phyloP scores from a whole-genome alignment of 2,113 vertebrate species.

The Marcusenius ussheri region DNA sequence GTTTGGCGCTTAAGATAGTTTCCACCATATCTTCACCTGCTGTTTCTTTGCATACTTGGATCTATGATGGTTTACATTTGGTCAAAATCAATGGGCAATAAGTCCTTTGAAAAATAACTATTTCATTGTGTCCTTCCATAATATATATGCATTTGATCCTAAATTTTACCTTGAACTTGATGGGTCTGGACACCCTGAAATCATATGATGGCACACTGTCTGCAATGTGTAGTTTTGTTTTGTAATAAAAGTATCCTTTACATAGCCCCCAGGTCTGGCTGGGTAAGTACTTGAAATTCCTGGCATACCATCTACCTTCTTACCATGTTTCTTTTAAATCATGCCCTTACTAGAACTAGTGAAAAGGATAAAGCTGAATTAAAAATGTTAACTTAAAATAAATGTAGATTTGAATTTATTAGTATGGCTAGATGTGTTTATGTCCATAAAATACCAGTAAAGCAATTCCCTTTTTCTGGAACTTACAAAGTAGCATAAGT shows the following conservation, averaged over 20 bases:
- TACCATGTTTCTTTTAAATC: conserved; percentile 78
- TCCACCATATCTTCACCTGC: neutral
- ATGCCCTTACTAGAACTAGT: conserved; percentile 71
- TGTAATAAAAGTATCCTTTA: conserved; percentile 45
- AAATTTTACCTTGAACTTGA: conserved; percentile 24
- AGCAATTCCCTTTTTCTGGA: conserved; percentile 10
- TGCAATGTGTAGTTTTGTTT: conserved; percentile 33
- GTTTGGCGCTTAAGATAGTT: neutral
- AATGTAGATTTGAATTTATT: conserved; percentile 52
- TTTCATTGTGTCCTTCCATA: neutral
- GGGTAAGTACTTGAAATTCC: conserved; percentile 83
- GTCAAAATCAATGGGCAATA: neutral
- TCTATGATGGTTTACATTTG: neutral
- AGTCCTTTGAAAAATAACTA: neutral
- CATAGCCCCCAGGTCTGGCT: conserved; percentile 60
- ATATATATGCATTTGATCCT: neutral
- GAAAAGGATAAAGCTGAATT: conserved; percentile 73
- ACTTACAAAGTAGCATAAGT: conserved; percentile 23
- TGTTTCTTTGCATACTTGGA: neutral
- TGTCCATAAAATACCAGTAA: conserved; percentile 49
- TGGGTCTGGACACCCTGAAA: neutral
- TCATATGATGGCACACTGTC: neutral
- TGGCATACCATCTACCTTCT: conserved; percentile 72
- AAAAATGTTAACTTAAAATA: conserved; percentile 53
- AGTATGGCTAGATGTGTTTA: conserved; percentile 22